A percentile compares a stretch with the other conserved stretches of the same genome.
phyloP scores from a whole-genome alignment of 2,888 invertebrate species.

The Hirtodrosophila trivittata region DNA sequence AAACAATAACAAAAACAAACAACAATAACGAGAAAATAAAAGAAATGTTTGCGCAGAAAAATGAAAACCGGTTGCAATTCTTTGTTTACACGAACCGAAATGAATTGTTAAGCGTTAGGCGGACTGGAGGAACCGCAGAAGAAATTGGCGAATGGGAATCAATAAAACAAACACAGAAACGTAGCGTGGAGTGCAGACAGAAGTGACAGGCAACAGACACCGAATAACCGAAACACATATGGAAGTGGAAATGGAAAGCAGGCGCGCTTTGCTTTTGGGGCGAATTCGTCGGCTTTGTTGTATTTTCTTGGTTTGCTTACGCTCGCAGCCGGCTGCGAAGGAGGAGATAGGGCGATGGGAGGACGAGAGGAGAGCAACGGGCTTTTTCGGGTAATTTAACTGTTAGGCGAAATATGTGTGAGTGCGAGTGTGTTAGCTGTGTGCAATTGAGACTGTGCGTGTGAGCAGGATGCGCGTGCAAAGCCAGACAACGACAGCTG shows the following conservation, averaged over 20 bases:
- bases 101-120: conserved; percentile 22
- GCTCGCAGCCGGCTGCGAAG: conserved; percentile 36
- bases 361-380: background rate
- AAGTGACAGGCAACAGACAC: conserved; percentile 42
- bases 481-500: conserved; percentile 46
- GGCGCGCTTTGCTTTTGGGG: conserved; percentile 39
- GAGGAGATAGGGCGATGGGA: background rate
- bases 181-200: conserved; percentile 19
- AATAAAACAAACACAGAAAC: conserved; percentile 66
- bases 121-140: conserved; percentile 6
- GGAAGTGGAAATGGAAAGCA: conserved; percentile 54
- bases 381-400: conserved; percentile 64
- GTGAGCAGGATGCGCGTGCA: conserved; percentile 45
- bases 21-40: conserved; percentile 16
- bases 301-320: conserved; percentile 23
- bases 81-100: conserved; percentile 48
- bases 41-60: conserved; percentile 39
- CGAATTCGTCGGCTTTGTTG: conserved; percentile 15
- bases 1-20: conserved; percentile 17
- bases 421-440: conserved; percentile 10
- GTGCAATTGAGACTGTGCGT: conserved; percentile 16
- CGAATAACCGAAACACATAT: conserved; percentile 43
- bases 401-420: conserved; percentile 54
- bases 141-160: conserved; percentile 53
- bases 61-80: conserved; percentile 62